Conservation (phyloP, 2,797 vertebrate species). For the Thamnophis elegans region DNA sequence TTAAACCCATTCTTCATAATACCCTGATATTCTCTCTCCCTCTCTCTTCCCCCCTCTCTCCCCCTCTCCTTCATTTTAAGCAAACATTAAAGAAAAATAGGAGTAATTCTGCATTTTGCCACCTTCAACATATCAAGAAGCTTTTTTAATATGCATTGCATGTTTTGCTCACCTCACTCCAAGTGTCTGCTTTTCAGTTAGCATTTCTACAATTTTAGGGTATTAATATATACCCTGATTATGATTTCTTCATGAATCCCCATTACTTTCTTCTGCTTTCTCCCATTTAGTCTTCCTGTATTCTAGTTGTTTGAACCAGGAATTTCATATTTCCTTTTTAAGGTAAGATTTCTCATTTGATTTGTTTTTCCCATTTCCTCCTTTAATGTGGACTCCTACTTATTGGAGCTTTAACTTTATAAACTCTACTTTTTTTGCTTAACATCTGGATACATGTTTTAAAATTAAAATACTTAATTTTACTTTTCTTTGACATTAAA, state of each 20-base stretch:
- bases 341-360: not conserved
- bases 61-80: not conserved
- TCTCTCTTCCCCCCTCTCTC: too few relatives aligned
- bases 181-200: not conserved
- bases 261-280: not conserved
- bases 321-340: not conserved
- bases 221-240: not conserved
- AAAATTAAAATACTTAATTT: not conserved
- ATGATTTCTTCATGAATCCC: not conserved
- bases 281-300: not conserved
- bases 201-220: not conserved
- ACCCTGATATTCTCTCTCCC: not conserved
- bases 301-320: not conserved
- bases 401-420: not conserved
- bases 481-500: not conserved
- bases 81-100: not conserved
- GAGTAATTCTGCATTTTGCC: not conserved
- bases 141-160: not conserved
- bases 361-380: not conserved
- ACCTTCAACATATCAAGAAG: not conserved
- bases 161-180: not conserved
- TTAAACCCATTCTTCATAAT: not conserved
- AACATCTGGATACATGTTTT: not conserved
- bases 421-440: not conserved
- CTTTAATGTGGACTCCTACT: not conserved